Evolutionary conservation across 2,888 invertebrate species (phyloP).

Genomic region (Tortrix viridana): DNA sequence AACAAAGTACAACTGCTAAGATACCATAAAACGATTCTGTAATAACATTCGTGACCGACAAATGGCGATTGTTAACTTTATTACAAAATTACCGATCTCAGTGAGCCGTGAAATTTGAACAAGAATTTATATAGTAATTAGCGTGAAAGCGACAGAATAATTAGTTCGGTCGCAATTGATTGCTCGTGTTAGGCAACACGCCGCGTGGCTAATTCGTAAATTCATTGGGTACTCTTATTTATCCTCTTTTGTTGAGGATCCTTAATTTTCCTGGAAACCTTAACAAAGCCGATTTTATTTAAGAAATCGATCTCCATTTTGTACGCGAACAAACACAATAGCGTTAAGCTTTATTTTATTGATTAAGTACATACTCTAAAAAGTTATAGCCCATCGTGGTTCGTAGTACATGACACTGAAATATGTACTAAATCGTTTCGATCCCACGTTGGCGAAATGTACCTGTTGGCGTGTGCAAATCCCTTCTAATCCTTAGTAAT

Average conservation of each 20-base stretch:
- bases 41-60: neutral
- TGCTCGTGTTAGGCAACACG: slow-evolving; percentile 21
- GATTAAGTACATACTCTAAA: too few relatives aligned
- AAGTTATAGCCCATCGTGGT: too few relatives aligned
- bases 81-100: slow-evolving; percentile 19
- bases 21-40: neutral
- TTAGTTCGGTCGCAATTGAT: slow-evolving; percentile 30
- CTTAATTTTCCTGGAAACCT: neutral
- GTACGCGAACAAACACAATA: too few relatives aligned
- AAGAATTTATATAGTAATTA: slow-evolving; percentile 30
- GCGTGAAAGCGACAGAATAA: slow-evolving; percentile 26
- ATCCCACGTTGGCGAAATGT: too few relatives aligned
- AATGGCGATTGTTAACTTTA: slow-evolving; percentile 4
- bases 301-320: too few relatives aligned
- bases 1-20: too few relatives aligned
- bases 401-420: too few relatives aligned
- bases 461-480: too few relatives aligned
- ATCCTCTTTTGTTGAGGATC: neutral
- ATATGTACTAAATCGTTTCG: too few relatives aligned
- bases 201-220: slow-evolving; percentile 25
- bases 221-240: slow-evolving; percentile 10
- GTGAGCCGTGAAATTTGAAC: slow-evolving; percentile 31
- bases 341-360: too few relatives aligned
- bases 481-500: too few relatives aligned
- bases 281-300: too few relatives aligned